Base-by-base conservation (phyloP, 2,797 vertebrate species). In the Scleropages formosus region DNA sequence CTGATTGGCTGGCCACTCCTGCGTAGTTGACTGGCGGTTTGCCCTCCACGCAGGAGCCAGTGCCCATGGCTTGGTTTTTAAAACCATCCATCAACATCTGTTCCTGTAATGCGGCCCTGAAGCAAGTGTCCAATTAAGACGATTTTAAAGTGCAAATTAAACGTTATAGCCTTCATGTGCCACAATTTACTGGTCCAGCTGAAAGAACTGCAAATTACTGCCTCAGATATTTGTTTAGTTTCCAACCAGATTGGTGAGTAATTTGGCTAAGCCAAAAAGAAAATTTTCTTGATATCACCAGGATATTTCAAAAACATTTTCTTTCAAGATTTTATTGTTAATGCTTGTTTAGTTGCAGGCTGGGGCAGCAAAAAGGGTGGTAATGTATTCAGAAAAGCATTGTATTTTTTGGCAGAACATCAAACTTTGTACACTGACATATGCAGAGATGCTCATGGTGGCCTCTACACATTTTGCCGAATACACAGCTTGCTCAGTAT, bases 181-280 rank as follows among this genome's bases (percentile, higher is more conserved):
- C 39, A 11, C 16, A 58, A 24, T 74, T 74, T 58, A 74, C 60
- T 74, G 44, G 58, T 75, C 61, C 68, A 75, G 74, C 65, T 60
- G 27, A 69, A 51, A 15, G 47, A 44, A 59, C 61, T 13, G 65
- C 44, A 59, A 26, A 31, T 64, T 53, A 20, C 68, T 59, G 22
- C 59, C 64, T 8, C 12, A 69, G 20, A 22, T 59, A 59, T 72
- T 46, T 13, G 27, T 39, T 39, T 20, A 51, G 49, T 22, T 24
- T 75, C 63, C 31, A 71, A 72, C 58, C 18, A 59, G n/a, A 58
- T 20, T 22, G 1, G 24, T 20, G n/a, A n/a, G 22, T 73, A 60
- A 22, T n/a, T 31, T 72, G 73, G n/a, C 39, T 47, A 31, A 64
- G 69, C 27, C 10, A 68, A 65, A 49, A 59, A 63, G 67, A 58